Conservation (phyloP, 1,140 invertebrate genomes). For the Euura saliciscinereae region DNA sequence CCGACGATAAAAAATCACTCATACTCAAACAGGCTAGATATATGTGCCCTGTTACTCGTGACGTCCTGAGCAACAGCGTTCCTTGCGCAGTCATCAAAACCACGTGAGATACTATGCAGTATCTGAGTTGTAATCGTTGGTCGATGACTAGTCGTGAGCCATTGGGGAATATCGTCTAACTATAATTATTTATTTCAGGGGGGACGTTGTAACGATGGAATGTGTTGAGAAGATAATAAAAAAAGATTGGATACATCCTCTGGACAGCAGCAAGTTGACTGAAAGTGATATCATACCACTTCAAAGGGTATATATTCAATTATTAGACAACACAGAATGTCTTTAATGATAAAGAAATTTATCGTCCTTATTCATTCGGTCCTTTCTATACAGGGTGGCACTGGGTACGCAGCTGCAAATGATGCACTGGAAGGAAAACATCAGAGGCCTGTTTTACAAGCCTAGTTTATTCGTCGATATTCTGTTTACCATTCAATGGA, state of each 20-base stretch:
- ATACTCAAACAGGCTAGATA: slow-evolving; percentile 89
- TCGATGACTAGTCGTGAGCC: too few relatives aligned
- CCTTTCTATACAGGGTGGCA: slow-evolving; percentile 79
- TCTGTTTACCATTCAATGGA: neutral
- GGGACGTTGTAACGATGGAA: slow-evolving; percentile 96
- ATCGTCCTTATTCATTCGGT: neutral
- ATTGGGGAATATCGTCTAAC: too few relatives aligned
- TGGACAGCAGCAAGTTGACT: slow-evolving; percentile 85
- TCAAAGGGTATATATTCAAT: slow-evolving; percentile 72
- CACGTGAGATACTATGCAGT: slow-evolving; percentile 69
- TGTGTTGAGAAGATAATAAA: slow-evolving; percentile 96
- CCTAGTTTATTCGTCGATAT: slow-evolving; percentile 55
- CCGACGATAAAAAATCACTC: slow-evolving; percentile 80
- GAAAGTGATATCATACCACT: slow-evolving; percentile 93
- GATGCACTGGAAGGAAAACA: slow-evolving; percentile 82
- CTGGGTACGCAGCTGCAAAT: slow-evolving; percentile 90
- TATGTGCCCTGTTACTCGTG: slow-evolving; percentile 97
- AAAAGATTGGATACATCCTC: slow-evolving; percentile 96
- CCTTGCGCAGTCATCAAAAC: slow-evolving; percentile 91
- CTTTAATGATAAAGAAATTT: neutral
- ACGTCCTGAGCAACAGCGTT: slow-evolving; percentile 92
- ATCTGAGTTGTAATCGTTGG: too few relatives aligned
- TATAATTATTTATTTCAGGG: slow-evolving; percentile 62
- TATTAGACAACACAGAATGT: too few relatives aligned
- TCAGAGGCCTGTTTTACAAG: slow-evolving; percentile 86